These are phyloP conservation scores for Leptopilina clavipes DNA, from an alignment of 1,140 invertebrate species.

Conservation along the genomic window DNA sequence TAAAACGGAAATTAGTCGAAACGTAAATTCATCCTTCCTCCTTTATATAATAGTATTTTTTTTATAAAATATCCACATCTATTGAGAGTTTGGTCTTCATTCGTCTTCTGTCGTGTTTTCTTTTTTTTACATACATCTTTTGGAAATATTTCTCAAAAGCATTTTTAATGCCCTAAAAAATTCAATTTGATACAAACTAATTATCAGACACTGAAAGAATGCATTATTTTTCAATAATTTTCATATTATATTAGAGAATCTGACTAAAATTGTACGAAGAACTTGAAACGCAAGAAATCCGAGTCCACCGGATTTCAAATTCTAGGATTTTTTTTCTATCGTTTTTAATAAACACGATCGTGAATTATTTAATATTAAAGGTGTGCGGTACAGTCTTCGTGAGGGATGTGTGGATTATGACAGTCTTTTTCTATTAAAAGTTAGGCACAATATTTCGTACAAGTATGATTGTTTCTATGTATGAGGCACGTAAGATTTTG, in stretches of 20 bases:
- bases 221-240: neutral
- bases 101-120: slow-evolving; percentile 28
- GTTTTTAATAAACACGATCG: neutral
- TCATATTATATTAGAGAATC: neutral
- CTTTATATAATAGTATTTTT: neutral
- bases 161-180: slow-evolving; percentile 1
- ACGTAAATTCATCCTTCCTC: slow-evolving; percentile 8
- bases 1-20: too few relatives aligned
- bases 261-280: slow-evolving; percentile 35
- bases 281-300: slow-evolving; percentile 27
- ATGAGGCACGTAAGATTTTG: slow-evolving; percentile 19
- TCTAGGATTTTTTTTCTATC: too few relatives aligned
- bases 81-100: slow-evolving; percentile 39
- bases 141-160: slow-evolving; percentile 33
- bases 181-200: slow-evolving; percentile 5
- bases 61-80: slow-evolving; percentile 1
- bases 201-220: neutral
- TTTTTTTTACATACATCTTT: slow-evolving; percentile 34
- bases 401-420: slow-evolving; percentile 5
- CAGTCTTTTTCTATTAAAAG: slow-evolving; percentile 28
- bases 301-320: neutral
- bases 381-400: neutral
- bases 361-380: neutral
- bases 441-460: slow-evolving; percentile 32
- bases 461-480: slow-evolving; percentile 31